Percentiles rank a stretch among this genome's conserved stretches.
These are phyloP conservation scores for Camelus dromedarius DNA, from an alignment of 2,113 vertebrate genomes.

Conservation along the genomic window DNA sequence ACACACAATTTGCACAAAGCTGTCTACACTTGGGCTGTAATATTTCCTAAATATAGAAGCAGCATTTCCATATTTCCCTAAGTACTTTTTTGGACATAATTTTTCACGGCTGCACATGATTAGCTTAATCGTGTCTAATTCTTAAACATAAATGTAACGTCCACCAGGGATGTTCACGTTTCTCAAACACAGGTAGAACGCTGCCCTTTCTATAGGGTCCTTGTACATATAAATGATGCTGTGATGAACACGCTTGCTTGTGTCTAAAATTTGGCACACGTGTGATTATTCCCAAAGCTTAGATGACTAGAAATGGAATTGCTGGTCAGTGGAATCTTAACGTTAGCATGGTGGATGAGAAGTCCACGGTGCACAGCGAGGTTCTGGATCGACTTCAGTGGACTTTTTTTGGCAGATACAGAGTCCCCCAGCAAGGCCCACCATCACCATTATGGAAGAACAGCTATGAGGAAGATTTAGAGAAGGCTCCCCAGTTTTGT, in stretches of 20 bases:
- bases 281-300: background rate
- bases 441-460: background rate
- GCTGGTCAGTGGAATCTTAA: background rate
- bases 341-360: background rate
- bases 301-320: background rate
- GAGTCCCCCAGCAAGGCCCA: background rate
- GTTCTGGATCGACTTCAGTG: background rate
- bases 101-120: background rate
- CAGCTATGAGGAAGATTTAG: background rate
- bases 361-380: background rate
- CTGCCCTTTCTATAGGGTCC: background rate
- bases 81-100: background rate
- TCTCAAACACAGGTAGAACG: background rate
- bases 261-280: background rate
- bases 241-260: background rate
- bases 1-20: background rate
- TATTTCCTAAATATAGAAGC: background rate
- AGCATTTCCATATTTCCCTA: background rate
- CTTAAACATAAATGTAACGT: background rate
- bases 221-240: background rate
- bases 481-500: background rate
- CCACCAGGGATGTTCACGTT: rapidly evolving
- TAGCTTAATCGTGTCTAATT: background rate
- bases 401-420: background rate
- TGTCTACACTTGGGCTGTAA: background rate